Evolutionary conservation across 2,113 vertebrate genomes (phyloP).

Genomic region (Hippopotamus amphibius): DNA sequence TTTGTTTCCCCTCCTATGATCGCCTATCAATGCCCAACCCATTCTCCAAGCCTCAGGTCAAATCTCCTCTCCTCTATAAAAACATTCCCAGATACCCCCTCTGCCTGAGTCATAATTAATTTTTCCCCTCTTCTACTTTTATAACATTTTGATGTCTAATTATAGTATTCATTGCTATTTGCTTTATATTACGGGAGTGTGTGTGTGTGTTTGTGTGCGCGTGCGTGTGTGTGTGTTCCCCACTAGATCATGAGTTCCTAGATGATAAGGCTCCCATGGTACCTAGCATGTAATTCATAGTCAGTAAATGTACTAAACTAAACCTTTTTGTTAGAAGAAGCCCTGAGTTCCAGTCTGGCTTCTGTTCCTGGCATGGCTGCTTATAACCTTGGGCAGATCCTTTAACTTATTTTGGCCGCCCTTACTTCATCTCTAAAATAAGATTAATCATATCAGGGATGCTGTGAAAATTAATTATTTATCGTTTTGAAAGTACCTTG

Average conservation of each 20-base stretch:
- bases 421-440: constrained; percentile 38
- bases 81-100: background rate
- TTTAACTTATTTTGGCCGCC: constrained; percentile 27
- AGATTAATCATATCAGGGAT: constrained; percentile 59
- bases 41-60: background rate
- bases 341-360: background rate
- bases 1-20: background rate
- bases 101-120: background rate
- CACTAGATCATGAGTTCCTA: background rate
- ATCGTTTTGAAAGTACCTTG: constrained; percentile 61
- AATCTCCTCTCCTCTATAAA: constrained; percentile 7
- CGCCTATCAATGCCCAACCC: background rate
- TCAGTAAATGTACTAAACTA: background rate
- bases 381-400: constrained; percentile 48
- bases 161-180: background rate
- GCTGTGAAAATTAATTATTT: constrained; percentile 74
- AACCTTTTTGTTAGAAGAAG: background rate
- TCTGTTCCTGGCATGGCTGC: background rate
- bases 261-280: background rate
- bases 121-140: background rate
- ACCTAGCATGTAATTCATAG: background rate
- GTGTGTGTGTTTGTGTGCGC: background rate
- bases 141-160: background rate
- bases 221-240: background rate
- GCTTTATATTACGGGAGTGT: background rate